Evolutionary conservation across 2,113 vertebrate species (phyloP), one percentile per base, ranked within the genome.

Genomic region (Laticauda laticaudata): DNA sequence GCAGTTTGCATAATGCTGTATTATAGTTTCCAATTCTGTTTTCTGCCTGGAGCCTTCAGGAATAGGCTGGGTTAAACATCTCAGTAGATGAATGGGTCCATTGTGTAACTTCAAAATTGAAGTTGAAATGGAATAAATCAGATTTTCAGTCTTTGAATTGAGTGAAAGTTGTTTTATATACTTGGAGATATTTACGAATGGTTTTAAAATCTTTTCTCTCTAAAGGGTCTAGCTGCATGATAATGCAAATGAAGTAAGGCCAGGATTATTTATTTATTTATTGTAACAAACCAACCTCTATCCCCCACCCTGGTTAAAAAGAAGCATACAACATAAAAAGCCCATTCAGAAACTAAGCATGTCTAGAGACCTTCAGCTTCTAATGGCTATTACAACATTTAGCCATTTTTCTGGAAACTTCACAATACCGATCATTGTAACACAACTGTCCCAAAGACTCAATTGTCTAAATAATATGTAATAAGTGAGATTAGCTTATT

Each of bases 21-120:
- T 86, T 92, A 69, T 88, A 39, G n/a, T 64, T 53, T 64, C 54
- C 26, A 20, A 69, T 15, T 23, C 59, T 53, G 86, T 21, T 69
- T 88, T 88, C 56, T 92, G 86, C 86, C 91, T 64, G 29, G 29
- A 54, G 91, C 91, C 48, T 54, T 69, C 21, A 88, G 57, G 91
- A 87, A 61, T 92, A n/a, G 55, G 57, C 86, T 69, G 56, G 48
- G 45, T 88, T 69, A 88, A 64, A 86, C 51, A 64, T 53, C 29
- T 88, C 57, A 53, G 91, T 88, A 54, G 39, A 64, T 92, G 91
- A 92, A 92, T 92, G 57, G 86, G 26, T 54, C 23, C 86, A 92
- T 92, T 88, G 59, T 92, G 57, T 43, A 24, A 34, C n/a, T 51
- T 88, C 48, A 88, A 61, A 53, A 69, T 11, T 69, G 59, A 92